Conservation (phyloP, 1,140 invertebrate genomes). For the Anastrepha obliqua region DNA sequence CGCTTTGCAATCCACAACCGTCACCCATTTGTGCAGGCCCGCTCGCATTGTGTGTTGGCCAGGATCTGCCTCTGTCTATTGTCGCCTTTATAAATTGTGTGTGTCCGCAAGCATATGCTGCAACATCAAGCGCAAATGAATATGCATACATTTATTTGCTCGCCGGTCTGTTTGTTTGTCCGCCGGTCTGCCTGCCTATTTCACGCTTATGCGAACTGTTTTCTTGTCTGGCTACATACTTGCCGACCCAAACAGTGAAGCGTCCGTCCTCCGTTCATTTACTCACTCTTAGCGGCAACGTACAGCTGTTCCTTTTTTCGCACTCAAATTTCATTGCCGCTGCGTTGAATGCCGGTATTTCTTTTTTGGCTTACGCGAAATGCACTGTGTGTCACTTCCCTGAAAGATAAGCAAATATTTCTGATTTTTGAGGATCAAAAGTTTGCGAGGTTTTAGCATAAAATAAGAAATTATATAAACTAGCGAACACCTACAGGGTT, state of each 20-base stretch:
- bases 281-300: background rate
- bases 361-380: background rate
- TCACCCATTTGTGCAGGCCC: background rate
- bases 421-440: no score
- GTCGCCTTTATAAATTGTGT: slow-evolving; percentile 46
- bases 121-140: slow-evolving; percentile 4
- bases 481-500: no score
- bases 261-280: background rate
- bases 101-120: slow-evolving; percentile 40
- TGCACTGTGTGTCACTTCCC: background rate
- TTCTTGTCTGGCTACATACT: background rate
- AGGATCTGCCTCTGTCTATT: slow-evolving; percentile 33
- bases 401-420: background rate
- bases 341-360: background rate
- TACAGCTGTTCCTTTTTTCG: background rate
- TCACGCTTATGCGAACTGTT: slow-evolving; percentile 3
- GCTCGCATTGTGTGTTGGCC: background rate
- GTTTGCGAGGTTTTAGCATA: no score
- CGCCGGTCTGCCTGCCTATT: background rate
- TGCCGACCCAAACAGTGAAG: background rate
- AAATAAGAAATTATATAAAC: no score
- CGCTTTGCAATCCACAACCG: background rate
- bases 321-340: background rate
- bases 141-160: slow-evolving; percentile 48
- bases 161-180: background rate